Evolutionary conservation across 2,797 vertebrate genomes (phyloP).

Genomic region (Amblyraja radiata): DNA sequence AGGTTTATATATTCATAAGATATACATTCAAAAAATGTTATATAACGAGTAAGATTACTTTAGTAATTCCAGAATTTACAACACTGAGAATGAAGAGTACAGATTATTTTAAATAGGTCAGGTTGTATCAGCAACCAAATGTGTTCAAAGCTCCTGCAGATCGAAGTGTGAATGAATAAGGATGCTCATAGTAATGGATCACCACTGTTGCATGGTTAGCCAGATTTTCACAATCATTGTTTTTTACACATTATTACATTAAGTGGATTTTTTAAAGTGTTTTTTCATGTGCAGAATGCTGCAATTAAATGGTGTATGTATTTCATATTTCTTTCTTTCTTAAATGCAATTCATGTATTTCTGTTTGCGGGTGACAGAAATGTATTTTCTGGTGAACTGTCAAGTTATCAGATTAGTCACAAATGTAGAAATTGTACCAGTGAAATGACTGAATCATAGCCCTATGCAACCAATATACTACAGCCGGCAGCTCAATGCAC

Average conservation of each 20-base stretch:
- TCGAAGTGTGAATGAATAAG: no score
- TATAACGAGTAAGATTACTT: neutral
- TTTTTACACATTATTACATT: neutral
- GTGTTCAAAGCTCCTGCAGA: neutral
- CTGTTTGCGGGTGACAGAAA: slow-evolving; percentile 23
- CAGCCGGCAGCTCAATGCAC: no score
- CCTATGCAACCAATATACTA: neutral
- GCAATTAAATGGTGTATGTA: neutral
- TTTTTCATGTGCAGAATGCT: neutral
- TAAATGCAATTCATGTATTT: neutral
- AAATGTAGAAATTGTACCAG: neutral
- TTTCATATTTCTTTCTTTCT: no score
- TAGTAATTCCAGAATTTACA: neutral
- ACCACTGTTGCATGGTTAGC: neutral
- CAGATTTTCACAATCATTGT: neutral
- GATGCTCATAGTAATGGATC: neutral
- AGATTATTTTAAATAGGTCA: neutral
- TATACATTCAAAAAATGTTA: neutral
- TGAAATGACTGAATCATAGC: neutral
- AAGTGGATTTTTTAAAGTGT: neutral
- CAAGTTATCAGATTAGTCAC: neutral
- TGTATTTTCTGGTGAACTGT: slow-evolving; percentile 3
- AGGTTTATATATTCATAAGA: neutral
- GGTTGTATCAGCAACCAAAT: neutral
- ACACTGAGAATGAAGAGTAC: neutral